phyloP scores from a whole-genome alignment of 2,113 vertebrate species.

The Brienomyrus longianalis region DNA sequence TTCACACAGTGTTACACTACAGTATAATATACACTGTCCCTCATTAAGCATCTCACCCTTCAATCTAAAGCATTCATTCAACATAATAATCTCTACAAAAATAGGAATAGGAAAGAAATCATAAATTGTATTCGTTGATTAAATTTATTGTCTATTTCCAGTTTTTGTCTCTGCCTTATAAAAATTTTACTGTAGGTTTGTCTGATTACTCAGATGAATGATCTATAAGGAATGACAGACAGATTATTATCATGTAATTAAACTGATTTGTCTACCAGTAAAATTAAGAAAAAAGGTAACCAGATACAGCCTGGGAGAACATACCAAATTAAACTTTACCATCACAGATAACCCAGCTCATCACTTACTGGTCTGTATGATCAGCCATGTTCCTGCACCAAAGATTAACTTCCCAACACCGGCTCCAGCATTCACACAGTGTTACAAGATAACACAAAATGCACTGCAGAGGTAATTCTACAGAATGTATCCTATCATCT shows the following conservation, averaged over 20 bases:
- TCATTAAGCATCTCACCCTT: not conserved
- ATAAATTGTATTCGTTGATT: not conserved
- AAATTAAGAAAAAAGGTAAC: not conserved
- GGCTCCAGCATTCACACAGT: not conserved
- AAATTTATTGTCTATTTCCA: not conserved
- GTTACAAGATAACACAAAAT: not conserved
- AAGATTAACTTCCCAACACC: not conserved
- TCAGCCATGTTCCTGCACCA: not conserved
- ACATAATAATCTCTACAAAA: not conserved
- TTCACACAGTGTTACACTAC: slow-evolving; percentile 6
- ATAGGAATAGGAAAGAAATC: not conserved
- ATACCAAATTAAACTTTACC: not conserved
- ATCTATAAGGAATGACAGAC: not conserved
- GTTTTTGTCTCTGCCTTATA: not conserved
- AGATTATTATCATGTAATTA: not conserved
- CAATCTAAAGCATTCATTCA: not conserved
- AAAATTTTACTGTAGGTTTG: not conserved
- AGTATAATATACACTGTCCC: not conserved
- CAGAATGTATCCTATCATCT: not conserved
- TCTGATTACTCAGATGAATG: not conserved
- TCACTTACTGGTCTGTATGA: slow-evolving; percentile 25
- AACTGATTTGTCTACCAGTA: not conserved
- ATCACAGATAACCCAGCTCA: not conserved
- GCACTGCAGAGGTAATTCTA: not conserved
- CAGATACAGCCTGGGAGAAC: not conserved